phyloP scores from a whole-genome alignment of 2,888 invertebrate genomes.

The Lepidonotus clava region DNA sequence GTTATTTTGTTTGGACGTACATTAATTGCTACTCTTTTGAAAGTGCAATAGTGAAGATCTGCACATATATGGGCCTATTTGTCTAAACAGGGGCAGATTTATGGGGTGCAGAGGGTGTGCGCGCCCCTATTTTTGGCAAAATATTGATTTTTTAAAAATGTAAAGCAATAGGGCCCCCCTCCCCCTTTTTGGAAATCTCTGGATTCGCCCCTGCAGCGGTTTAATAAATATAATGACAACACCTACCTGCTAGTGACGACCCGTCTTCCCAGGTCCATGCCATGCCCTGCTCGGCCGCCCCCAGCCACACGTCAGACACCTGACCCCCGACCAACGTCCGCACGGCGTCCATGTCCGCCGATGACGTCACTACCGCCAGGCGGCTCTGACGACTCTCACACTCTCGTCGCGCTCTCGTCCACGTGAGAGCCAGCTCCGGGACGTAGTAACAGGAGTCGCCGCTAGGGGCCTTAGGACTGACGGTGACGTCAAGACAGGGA shows the following conservation, averaged over 20 bases:
- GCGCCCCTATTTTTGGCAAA: too few species aligned
- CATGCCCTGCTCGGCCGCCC: neutral
- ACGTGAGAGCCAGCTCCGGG: neutral
- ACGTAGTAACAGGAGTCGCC: neutral
- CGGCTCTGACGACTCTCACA: neutral
- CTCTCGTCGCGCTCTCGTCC: conserved; percentile 21
- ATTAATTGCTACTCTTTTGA: too few species aligned
- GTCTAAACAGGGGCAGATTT: too few species aligned
- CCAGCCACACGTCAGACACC: neutral
- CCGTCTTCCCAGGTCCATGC: neutral
- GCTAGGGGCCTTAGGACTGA: neutral
- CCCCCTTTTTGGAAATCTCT: too few species aligned
- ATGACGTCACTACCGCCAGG: conserved; percentile 3
- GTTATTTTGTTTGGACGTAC: too few species aligned
- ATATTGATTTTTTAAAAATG: too few species aligned
- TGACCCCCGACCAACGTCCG: neutral
- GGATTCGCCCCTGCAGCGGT: too few species aligned
- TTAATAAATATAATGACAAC: too few species aligned
- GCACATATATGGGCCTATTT: too few species aligned
- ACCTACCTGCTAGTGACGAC: neutral
- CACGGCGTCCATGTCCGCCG: neutral
- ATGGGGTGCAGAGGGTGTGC: too few species aligned
- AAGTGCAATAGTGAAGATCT: too few species aligned
- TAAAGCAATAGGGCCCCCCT: too few species aligned
- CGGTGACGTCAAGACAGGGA: neutral